These are phyloP conservation scores for Eumeta japonica DNA, from an alignment of 1,140 invertebrate species.

Conservation along the genomic window DNA sequence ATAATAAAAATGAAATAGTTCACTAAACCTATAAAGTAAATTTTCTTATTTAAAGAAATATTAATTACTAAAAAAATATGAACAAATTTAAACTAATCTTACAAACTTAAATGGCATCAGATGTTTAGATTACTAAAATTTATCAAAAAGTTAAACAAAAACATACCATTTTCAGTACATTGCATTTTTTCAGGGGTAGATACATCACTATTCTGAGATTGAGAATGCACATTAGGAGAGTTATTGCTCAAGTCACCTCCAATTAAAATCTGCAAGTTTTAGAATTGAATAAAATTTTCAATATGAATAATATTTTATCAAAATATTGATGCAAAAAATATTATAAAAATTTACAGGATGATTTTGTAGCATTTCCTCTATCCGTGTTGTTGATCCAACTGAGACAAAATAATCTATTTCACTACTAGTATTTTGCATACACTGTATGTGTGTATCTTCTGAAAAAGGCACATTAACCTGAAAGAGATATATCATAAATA, in stretches of 20 bases:
- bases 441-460: slow-evolving; percentile 65
- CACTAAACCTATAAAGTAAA: too few relatives aligned
- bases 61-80: too few relatives aligned
- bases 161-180: slow-evolving; percentile 36
- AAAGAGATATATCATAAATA: slow-evolving; percentile 21
- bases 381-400: slow-evolving; percentile 57
- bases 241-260: slow-evolving; percentile 40
- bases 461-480: slow-evolving; percentile 65
- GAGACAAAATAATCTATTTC: slow-evolving; percentile 77
- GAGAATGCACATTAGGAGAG: slow-evolving; percentile 33
- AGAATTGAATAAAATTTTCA: slow-evolving; percentile 9
- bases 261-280: slow-evolving; percentile 35
- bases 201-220: slow-evolving; percentile 41
- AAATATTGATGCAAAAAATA: too few relatives aligned
- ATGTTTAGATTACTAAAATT: too few relatives aligned
- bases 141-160: too few relatives aligned
- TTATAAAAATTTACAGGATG: slow-evolving; percentile 41
- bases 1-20: too few relatives aligned
- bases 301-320: slow-evolving; percentile 2
- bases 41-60: too few relatives aligned
- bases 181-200: slow-evolving; percentile 41
- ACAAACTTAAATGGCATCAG: too few relatives aligned
- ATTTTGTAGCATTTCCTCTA: slow-evolving; percentile 54
- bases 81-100: too few relatives aligned
- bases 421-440: slow-evolving; percentile 66